A percentile compares a stretch with the other conserved stretches of the same genome.
These are phyloP conservation scores for Kuschelorhynchus macadamiae DNA, from an alignment of 2,888 invertebrate genomes.

Conservation along the genomic window DNA sequence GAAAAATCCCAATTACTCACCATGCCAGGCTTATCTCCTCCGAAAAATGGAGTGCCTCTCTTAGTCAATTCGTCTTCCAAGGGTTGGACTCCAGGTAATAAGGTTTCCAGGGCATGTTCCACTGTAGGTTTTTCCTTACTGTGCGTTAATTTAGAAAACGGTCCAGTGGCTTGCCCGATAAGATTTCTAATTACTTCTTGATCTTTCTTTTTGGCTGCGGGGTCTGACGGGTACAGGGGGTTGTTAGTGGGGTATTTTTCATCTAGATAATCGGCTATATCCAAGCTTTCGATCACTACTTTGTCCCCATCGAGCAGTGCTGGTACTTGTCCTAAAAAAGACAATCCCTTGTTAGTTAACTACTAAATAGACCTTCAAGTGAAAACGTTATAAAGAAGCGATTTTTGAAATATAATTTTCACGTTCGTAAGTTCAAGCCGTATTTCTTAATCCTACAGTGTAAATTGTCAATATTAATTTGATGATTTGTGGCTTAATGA, in stretches of 20 bases:
- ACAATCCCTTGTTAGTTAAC: too few relatives aligned
- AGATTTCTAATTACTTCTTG: conserved; percentile 59
- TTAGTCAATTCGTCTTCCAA: conserved; percentile 60
- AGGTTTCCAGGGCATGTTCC: conserved; percentile 25
- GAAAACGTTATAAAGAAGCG: too few relatives aligned
- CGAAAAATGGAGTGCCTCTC: conserved; percentile 57
- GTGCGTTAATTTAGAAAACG: not conserved
- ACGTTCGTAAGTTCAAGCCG: too few relatives aligned
- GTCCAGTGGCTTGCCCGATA: conserved; percentile 20
- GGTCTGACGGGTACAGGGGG: conserved; percentile 68
- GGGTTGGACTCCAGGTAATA: conserved; percentile 50
- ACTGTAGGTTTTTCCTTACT: not conserved
- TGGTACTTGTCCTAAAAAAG: conserved; percentile 68
- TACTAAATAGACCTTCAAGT: too few relatives aligned
- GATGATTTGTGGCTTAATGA: too few relatives aligned
- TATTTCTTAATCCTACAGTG: too few relatives aligned
- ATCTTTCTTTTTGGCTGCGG: conserved; percentile 59
- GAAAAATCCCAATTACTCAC: too few relatives aligned
- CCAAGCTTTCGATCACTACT: conserved; percentile 71
- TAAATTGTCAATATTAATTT: too few relatives aligned
- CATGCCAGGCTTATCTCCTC: conserved; percentile 61
- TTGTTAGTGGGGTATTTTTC: conserved; percentile 69
- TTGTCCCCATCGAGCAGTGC: conserved; percentile 67
- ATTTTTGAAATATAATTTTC: too few relatives aligned
- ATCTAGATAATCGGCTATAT: conserved; percentile 72